Percentiles rank a stretch among this genome's conserved stretches.
phyloP scores from a whole-genome alignment of 1,140 invertebrate species.

The Antheraea mylitta region DNA sequence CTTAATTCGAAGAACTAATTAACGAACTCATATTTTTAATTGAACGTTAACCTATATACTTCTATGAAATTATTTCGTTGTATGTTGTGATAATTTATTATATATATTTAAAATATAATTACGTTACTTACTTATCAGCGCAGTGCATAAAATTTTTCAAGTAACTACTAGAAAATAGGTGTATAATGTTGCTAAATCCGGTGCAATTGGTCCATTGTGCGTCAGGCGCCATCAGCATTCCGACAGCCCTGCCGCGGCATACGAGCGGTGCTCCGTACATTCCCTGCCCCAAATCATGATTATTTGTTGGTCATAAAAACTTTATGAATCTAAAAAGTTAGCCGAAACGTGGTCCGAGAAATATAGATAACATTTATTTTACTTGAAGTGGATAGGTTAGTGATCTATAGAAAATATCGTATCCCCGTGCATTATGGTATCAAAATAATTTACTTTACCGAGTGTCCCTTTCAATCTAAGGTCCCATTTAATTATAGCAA shows the following conservation, averaged over 20 bases:
- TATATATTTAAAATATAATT: background rate
- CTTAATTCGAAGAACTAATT: too few species aligned
- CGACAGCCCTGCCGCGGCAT: slow-evolving; percentile 43
- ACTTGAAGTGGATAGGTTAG: too few species aligned
- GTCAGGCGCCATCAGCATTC: slow-evolving; percentile 57
- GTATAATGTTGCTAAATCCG: slow-evolving; percentile 48
- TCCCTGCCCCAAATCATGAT: slow-evolving; percentile 34
- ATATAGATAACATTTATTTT: too few species aligned
- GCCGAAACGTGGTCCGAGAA: too few species aligned
- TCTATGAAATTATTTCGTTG: too few species aligned
- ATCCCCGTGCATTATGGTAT: too few species aligned
- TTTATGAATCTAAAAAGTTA: background rate
- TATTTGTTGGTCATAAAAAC: background rate
- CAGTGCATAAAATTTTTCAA: slow-evolving; percentile 46
- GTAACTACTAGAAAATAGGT: slow-evolving; percentile 37
- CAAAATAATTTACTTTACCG: too few species aligned
- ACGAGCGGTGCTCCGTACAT: slow-evolving; percentile 62
- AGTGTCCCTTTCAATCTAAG: too few species aligned
- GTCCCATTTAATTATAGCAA: too few species aligned
- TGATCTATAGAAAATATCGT: too few species aligned
- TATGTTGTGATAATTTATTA: background rate
- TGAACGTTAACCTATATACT: too few species aligned
- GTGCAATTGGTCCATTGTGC: slow-evolving; percentile 68
- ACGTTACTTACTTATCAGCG: slow-evolving; percentile 36
- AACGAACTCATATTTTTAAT: too few species aligned